Evolutionary conservation across 2,113 vertebrate species (phyloP), one percentile per base, ranked within the genome.

Genomic region (Numida meleagris): DNA sequence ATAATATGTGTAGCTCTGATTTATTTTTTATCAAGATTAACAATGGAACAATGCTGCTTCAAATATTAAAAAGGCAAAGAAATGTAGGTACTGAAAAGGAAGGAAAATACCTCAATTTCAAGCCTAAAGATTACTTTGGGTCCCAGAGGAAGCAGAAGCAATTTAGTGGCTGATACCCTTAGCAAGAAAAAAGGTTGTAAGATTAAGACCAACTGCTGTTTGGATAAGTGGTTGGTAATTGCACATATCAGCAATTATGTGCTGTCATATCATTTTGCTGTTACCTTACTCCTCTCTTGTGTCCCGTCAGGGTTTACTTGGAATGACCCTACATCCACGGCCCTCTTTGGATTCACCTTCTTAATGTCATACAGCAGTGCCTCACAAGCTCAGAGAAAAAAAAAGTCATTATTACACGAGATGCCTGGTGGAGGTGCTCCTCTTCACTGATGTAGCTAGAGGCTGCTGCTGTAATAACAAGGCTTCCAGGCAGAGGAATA

Each of bases 231-330:
- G 97, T 86, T 98, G 96, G 97, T 98, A 98, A 98, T 98, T 98
- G 98, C 98, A 98, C 97, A 96, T 88, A 97, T 98, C 97, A 97
- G 96, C 97, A 98, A 98, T 98, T 98, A 98, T 93, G 96, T 95
- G 94, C 96, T 76, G 95, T 88, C 97, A 94, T 96, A 95, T 95
- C 55, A 97, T 97, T 95, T 97, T 96, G 89, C 96, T 86, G 88
- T 83, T 98, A 99, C 99, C 99, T 99, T 99, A 96, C 98, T 99
- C 97, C 98, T 98, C 88, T 97, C 97, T 92, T 98, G 98, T 58
- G 97, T 98, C 91, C 99, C 98, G 55, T 98, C 99, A 82, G 99
- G 98, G 85, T 98, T 98, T 89, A 98, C 97, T 96, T 98, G 97
- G 97, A 98, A 99, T 96, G 98, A 98, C 96, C 99, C 99, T 33